Base-by-base conservation (phyloP, 1,140 invertebrate species). In the Bombus terrestris region DNA sequence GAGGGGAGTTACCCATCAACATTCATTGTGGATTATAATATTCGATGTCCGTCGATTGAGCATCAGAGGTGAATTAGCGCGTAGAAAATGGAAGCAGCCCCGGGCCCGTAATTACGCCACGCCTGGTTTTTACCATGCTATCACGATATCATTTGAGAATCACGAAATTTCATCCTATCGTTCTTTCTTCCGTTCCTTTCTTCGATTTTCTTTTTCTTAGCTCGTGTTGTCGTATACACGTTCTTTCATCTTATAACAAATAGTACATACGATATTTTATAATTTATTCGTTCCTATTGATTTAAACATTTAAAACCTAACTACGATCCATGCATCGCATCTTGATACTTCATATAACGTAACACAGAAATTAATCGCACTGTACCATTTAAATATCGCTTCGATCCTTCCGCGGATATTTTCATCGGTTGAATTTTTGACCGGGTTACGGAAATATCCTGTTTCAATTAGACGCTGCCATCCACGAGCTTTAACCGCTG, bases 11-110 rank as follows among this genome's bases (percentile, higher is more conserved):
- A 71, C 81, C 89, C 86, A 71, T 85, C 82, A 90, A 89, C 85
- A 89, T 90, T 90, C 88, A 89, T 77, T 79, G 83, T 88, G 85
- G 86, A 88, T 90, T 90, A 90, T 90, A 90, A 90, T 90, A 90
- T 91, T 77, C 86, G 86, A 90, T 90, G 89, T 86, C 81, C 89
- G 86, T 86, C 89, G 89, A 91, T 90, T 81, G 79, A 83, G 68
- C 86, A 68, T 83, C 81, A 66, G 68, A 79, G 76, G 73, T 86
- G 89, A 88, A 90, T 91, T 91, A 91, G 87, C 86, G 71, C 66
- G 79, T 87, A 90, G 89, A 91, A 91, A 91, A 91, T 91, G 89
- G 89, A 88, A 91, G 89, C 86, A 84, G 68, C 89, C 62, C 59
- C 13, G 72, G 86, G 57, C 71, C 32, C 72, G 13, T 81, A 85